Evolutionary conservation across 2,113 vertebrate genomes (phyloP).

Genomic region (Campylorhamphus procurvoides): DNA sequence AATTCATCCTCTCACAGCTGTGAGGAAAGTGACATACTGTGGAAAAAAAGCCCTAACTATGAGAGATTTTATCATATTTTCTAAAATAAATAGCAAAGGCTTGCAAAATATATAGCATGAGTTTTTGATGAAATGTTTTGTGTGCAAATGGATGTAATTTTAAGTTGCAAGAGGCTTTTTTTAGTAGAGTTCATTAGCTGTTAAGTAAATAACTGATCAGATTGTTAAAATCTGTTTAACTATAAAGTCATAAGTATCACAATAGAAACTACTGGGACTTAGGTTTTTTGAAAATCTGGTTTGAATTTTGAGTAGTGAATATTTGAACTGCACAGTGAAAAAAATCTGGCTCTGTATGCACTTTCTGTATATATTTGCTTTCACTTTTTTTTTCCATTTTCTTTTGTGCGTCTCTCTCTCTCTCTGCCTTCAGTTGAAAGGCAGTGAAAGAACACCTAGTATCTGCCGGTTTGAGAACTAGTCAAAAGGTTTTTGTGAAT

Average conservation of each 20-base stretch:
- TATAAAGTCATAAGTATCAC: not conserved
- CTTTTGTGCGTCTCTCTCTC: not conserved
- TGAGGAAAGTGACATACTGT: constrained; percentile 30
- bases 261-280: not conserved
- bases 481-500: not conserved
- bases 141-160: not conserved
- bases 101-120: not conserved
- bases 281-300: constrained; percentile 25
- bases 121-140: not conserved
- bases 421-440: not conserved
- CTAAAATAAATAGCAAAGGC: not conserved
- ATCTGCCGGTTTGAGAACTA: not conserved
- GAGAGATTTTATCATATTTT: constrained; percentile 20
- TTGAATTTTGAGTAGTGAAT: constrained; percentile 41
- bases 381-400: not conserved
- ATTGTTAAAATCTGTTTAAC: not conserved
- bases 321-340: not conserved
- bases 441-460: not conserved
- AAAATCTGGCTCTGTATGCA: not conserved
- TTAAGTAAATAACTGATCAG: not conserved
- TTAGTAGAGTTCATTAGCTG: not conserved
- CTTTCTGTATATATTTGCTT: constrained; percentile 29
- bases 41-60: not conserved
- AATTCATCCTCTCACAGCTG: constrained; percentile 45
- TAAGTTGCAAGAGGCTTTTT: not conserved